Conservation (phyloP, 2,888 invertebrate genomes). For the Mesochorus sp. region DNA sequence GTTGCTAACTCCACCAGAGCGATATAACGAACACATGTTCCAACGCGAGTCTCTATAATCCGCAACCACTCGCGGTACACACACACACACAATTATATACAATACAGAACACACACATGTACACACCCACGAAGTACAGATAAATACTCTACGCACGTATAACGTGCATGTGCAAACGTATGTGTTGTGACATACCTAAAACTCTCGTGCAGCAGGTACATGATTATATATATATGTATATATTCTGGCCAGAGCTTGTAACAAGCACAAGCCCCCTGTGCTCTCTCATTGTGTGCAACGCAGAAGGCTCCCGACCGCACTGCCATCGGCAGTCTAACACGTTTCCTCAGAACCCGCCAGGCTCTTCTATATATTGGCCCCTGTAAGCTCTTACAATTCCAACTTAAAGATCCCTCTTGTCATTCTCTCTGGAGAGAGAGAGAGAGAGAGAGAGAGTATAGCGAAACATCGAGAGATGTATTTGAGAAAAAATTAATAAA, state of each 20-base stretch:
- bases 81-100: slow-evolving; percentile 17
- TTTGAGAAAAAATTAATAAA: too few relatives aligned
- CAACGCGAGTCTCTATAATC: slow-evolving; percentile 78
- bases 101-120: slow-evolving; percentile 43
- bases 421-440: too few relatives aligned
- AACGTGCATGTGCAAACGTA: slow-evolving; percentile 62
- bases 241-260: slow-evolving; percentile 20
- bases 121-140: background rate
- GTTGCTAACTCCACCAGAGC: slow-evolving; percentile 76
- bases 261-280: slow-evolving; percentile 22
- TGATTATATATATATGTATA: slow-evolving; percentile 21
- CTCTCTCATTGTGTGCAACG: background rate
- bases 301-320: slow-evolving; percentile 10
- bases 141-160: slow-evolving; percentile 51
- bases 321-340: slow-evolving; percentile 4
- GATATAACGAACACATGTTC: slow-evolving; percentile 81
- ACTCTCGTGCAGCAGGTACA: background rate
- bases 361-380: background rate
- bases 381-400: background rate
- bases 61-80: slow-evolving; percentile 73
- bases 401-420: too few relatives aligned
- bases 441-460: too few relatives aligned
- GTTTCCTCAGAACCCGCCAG: background rate
- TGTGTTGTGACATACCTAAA: slow-evolving; percentile 30
- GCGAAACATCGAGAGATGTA: background rate